Percentiles rank a stretch among this genome's conserved stretches.
Conservation (phyloP, 2,888 invertebrate genomes). For the Callosobruchus maculatus region DNA sequence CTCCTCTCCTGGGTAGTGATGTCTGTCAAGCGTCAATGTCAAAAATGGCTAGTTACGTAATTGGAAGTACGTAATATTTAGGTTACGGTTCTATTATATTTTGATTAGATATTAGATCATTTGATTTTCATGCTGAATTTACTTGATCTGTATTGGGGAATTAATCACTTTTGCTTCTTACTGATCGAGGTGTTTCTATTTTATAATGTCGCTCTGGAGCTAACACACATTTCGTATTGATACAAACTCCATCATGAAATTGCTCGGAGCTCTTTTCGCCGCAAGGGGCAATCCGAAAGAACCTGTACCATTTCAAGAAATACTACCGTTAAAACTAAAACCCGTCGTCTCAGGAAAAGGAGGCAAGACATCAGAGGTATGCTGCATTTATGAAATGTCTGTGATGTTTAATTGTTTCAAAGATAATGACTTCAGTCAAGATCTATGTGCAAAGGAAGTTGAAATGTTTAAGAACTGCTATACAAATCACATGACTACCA, state of each 20-base stretch:
- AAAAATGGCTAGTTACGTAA: too few species aligned
- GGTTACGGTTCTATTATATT: too few species aligned
- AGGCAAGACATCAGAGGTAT: constrained; percentile 60
- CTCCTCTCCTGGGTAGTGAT: too few species aligned
- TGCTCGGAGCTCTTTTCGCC: constrained; percentile 16
- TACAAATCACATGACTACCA: constrained; percentile 52
- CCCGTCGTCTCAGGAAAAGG: constrained; percentile 70
- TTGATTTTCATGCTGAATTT: neutral
- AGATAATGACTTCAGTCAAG: constrained; percentile 66
- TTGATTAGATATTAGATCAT: too few species aligned
- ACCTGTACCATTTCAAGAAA: constrained; percentile 65
- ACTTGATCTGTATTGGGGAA: neutral
- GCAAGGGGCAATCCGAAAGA: constrained; percentile 45
- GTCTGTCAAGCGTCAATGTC: too few species aligned
- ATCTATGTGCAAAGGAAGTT: constrained; percentile 66
- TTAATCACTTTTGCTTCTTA: too few species aligned
- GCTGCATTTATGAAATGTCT: constrained; percentile 74
- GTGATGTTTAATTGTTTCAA: constrained; percentile 76
- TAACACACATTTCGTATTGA: too few species aligned
- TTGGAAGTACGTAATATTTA: too few species aligned
- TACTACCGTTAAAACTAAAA: constrained; percentile 64
- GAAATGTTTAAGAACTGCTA: constrained; percentile 66
- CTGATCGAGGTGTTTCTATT: neutral
- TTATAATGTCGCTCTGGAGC: neutral
- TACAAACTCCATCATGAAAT: constrained; percentile 26